phyloP scores from a whole-genome alignment of 2,888 invertebrate genomes.

The Exocentrus adspersus region DNA sequence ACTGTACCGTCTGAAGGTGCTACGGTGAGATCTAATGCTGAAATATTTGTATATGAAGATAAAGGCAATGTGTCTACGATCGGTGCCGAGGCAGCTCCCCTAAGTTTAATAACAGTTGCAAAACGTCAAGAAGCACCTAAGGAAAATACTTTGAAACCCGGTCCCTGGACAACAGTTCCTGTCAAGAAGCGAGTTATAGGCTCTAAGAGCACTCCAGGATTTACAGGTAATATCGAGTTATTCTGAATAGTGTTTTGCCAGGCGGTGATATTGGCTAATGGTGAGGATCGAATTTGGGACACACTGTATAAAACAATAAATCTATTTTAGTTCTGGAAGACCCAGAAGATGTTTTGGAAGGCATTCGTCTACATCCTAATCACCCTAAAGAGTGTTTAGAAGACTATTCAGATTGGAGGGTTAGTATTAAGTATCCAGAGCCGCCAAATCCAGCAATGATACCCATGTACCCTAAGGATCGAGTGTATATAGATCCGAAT shows the following conservation, averaged over 20 bases:
- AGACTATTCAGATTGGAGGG: conserved; percentile 66
- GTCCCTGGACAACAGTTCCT: conserved; percentile 72
- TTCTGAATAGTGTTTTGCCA: not conserved
- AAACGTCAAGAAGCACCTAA: conserved; percentile 68
- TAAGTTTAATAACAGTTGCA: conserved; percentile 69
- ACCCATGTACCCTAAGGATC: conserved; percentile 75
- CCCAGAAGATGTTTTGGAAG: conserved; percentile 58
- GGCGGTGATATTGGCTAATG: too few relatives aligned
- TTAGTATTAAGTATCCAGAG: conserved; percentile 71
- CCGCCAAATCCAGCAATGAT: conserved; percentile 69
- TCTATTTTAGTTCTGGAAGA: conserved; percentile 72
- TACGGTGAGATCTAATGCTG: conserved; percentile 57
- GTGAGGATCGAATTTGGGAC: too few relatives aligned
- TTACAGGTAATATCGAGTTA: conserved; percentile 61
- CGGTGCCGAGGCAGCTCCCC: conserved; percentile 57
- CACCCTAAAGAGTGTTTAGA: conserved; percentile 61
- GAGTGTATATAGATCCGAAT: conserved; percentile 70
- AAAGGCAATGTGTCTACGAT: conserved; percentile 51
- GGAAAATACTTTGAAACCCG: conserved; percentile 78
- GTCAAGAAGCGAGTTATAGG: conserved; percentile 58
- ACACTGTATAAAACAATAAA: too few relatives aligned
- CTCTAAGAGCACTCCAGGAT: conserved; percentile 55
- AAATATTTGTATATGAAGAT: conserved; percentile 54
- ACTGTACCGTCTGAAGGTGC: conserved; percentile 41
- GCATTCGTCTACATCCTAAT: conserved; percentile 39